Conservation (phyloP, 2,888 invertebrate species). For the Metallyticus violacea region DNA sequence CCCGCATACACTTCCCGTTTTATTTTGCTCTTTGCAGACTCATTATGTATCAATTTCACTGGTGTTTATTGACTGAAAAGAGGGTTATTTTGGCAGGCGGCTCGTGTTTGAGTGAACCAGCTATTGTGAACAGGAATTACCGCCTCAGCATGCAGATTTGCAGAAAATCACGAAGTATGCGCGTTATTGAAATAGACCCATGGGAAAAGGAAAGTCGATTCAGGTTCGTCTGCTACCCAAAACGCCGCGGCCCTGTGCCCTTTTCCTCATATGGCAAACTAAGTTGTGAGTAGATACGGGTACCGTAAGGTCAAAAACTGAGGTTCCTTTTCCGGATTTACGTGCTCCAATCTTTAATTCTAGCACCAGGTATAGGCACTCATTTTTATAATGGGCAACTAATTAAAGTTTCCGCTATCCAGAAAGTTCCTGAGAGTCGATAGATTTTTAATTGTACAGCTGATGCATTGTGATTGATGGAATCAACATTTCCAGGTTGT, state of each 20-base stretch:
- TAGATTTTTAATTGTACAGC: no score
- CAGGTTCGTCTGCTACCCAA: neutral
- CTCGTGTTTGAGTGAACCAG: neutral
- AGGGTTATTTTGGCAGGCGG: neutral
- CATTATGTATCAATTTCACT: neutral
- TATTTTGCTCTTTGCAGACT: neutral
- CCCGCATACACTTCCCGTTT: neutral
- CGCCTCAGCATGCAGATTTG: neutral
- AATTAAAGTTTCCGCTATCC: no score
- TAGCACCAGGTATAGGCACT: no score
- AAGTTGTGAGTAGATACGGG: neutral
- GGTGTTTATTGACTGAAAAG: neutral
- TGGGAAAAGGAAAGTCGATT: neutral
- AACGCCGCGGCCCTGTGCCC: neutral
- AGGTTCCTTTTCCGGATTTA: neutral
- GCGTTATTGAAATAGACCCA: no score
- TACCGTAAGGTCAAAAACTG: neutral
- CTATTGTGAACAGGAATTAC: neutral
- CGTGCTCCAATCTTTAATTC: no score
- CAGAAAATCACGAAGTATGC: neutral
- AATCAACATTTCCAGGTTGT: no score
- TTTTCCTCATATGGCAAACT: neutral
- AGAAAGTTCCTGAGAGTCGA: no score
- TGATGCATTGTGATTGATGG: no score
- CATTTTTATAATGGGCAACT: no score